Evolutionary conservation across 2,113 vertebrate species (phyloP).

Genomic region (Labrus mixtus): DNA sequence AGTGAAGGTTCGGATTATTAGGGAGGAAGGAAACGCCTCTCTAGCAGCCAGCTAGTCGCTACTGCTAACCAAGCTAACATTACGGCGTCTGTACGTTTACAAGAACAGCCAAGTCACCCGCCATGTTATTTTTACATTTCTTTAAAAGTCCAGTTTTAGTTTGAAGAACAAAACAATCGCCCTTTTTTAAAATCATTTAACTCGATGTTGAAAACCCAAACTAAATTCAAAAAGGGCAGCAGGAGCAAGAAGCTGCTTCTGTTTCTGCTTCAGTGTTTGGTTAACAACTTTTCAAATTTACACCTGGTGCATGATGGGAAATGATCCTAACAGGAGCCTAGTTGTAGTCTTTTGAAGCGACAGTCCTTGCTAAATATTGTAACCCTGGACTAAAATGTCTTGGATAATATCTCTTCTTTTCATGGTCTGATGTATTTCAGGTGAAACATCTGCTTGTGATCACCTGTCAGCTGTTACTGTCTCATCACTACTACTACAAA

Average conservation of each 20-base stretch:
- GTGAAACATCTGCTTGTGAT: slow-evolving; percentile 23
- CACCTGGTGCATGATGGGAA: background rate
- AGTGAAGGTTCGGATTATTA: background rate
- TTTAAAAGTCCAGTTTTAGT: too few species aligned
- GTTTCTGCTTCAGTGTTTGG: background rate
- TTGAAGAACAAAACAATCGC: too few species aligned
- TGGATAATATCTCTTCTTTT: too few species aligned
- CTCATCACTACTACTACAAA: slow-evolving; percentile 5
- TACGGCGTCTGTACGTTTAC: background rate
- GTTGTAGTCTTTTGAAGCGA: background rate
- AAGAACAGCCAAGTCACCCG: too few species aligned
- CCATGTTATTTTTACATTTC: too few species aligned
- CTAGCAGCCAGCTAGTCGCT: background rate
- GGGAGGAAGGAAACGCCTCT: background rate
- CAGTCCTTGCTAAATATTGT: background rate
- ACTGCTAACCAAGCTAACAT: background rate
- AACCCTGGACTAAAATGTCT: too few species aligned
- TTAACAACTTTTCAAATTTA: background rate
- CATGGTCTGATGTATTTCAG: background rate
- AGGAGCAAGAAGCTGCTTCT: background rate
- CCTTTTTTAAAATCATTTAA: too few species aligned
- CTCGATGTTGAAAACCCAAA: too few species aligned
- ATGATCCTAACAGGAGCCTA: background rate
- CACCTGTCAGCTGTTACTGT: slow-evolving; percentile 30
- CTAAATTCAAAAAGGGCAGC: background rate